phyloP scores from a whole-genome alignment of 2,888 invertebrate genomes.

The Polyommatus iphigenia region DNA sequence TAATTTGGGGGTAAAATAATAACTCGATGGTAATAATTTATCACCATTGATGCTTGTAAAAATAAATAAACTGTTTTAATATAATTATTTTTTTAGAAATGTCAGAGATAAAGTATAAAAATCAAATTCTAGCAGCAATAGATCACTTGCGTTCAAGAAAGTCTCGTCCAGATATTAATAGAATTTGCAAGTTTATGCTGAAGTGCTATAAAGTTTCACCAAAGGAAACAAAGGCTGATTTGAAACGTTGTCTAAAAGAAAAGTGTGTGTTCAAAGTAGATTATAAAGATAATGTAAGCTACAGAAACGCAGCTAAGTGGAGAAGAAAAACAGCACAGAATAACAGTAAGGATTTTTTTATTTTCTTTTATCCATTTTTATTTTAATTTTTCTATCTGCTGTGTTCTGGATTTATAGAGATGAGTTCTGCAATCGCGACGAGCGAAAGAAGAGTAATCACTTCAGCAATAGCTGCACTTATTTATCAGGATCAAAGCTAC shows the following conservation, averaged over 20 bases:
- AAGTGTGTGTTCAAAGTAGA: slow-evolving; percentile 90
- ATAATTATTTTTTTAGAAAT: slow-evolving; percentile 63
- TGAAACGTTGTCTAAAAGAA: slow-evolving; percentile 87
- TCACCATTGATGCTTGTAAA: slow-evolving; percentile 18
- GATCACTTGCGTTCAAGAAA: slow-evolving; percentile 91
- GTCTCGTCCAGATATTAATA: slow-evolving; percentile 90
- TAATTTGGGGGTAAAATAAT: slow-evolving; percentile 14
- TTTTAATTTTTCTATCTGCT: slow-evolving; percentile 38
- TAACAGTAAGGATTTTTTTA: slow-evolving; percentile 55
- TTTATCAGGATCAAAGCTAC: slow-evolving; percentile 86
- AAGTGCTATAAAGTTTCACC: slow-evolving; percentile 86
- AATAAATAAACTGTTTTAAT: slow-evolving; percentile 28
- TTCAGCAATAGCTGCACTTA: slow-evolving; percentile 85
- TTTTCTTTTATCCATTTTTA: slow-evolving; percentile 32
- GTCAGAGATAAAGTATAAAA: slow-evolving; percentile 84
- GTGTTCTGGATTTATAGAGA: slow-evolving; percentile 55
- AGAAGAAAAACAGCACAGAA: slow-evolving; percentile 64
- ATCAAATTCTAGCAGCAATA: slow-evolving; percentile 90
- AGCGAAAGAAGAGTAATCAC: slow-evolving; percentile 81
- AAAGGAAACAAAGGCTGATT: slow-evolving; percentile 84
- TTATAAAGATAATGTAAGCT: slow-evolving; percentile 92
- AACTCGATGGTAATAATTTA: not conserved
- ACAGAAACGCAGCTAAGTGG: slow-evolving; percentile 90
- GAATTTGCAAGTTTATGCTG: slow-evolving; percentile 90
- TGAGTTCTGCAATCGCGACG: slow-evolving; percentile 67